Conservation (phyloP, 35 echinoderm and acorn worm genomes). For the Ptychodera flava region DNA sequence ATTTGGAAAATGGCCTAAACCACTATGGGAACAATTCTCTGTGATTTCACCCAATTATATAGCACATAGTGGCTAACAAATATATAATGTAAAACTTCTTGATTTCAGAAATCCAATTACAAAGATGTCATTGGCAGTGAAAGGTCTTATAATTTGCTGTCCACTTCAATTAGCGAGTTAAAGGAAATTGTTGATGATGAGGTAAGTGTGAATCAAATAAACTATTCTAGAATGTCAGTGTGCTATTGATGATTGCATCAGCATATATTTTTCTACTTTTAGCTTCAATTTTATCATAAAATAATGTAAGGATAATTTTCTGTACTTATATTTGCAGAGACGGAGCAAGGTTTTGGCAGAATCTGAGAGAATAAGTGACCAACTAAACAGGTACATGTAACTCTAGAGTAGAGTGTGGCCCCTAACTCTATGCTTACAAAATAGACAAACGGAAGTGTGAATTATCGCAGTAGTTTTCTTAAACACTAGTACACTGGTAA, state of each 20-base stretch:
- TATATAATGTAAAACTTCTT: too few species aligned
- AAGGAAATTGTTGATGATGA: background rate
- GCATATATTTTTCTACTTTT: background rate
- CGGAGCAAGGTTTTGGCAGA: conserved; percentile 28
- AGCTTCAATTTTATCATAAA: background rate
- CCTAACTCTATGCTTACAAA: background rate
- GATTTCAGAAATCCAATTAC: background rate
- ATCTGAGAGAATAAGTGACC: conserved; percentile 31
- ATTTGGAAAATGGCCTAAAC: too few species aligned
- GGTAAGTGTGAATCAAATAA: too few species aligned
- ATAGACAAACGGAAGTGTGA: background rate
- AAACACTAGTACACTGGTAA: background rate
- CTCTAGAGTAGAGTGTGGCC: too few species aligned
- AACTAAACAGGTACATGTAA: conserved; percentile 22
- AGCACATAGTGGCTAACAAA: too few species aligned
- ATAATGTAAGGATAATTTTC: background rate
- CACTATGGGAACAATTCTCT: too few species aligned
- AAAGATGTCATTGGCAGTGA: background rate
- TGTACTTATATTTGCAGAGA: conserved; percentile 23
- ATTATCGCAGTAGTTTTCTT: background rate
- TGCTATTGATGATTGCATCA: too few species aligned
- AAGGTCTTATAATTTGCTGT: background rate
- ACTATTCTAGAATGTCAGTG: too few species aligned
- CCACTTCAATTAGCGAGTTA: background rate
- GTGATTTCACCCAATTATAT: too few species aligned